A percentile compares a stretch with the other conserved stretches of the same genome.
These are phyloP conservation scores for Octomys mimax DNA, from an alignment of 2,797 vertebrate genomes.

Conservation along the genomic window DNA sequence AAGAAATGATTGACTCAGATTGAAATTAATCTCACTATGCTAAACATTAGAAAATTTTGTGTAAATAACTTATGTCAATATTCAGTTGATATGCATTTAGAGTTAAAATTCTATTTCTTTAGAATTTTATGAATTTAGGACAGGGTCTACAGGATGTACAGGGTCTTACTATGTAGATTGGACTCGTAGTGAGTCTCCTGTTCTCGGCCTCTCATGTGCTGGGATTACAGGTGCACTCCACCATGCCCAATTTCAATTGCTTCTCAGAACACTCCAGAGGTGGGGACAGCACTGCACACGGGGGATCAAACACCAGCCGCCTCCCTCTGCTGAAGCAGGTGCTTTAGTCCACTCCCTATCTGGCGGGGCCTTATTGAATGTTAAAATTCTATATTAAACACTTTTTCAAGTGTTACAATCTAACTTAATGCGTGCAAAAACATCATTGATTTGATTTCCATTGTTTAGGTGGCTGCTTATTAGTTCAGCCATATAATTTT, in stretches of 20 bases:
- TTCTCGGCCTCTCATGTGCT: too few relatives aligned
- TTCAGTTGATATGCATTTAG: background rate
- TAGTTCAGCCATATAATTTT: background rate
- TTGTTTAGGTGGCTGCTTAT: background rate
- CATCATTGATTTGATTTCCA: background rate
- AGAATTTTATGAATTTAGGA: too few relatives aligned
- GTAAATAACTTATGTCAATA: background rate
- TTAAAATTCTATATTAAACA: background rate
- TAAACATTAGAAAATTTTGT: background rate
- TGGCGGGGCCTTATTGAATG: background rate
- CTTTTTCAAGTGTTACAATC: background rate
- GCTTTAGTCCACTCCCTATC: too few relatives aligned
- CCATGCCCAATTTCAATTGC: too few relatives aligned
- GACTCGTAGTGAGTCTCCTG: too few relatives aligned
- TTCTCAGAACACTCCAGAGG: too few relatives aligned
- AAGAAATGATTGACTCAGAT: background rate
- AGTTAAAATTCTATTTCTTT: background rate
- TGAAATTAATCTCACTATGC: background rate
- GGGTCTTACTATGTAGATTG: too few relatives aligned
- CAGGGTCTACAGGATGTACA: too few relatives aligned
- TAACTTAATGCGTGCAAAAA: background rate
- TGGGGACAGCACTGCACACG: too few relatives aligned
- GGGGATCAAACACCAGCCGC: too few relatives aligned
- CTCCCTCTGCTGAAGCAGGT: too few relatives aligned
- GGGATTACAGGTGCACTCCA: too few relatives aligned